A percentile compares a stretch with the other conserved stretches of the same genome.
These are phyloP conservation scores for Naja naja DNA, from an alignment of 2,113 vertebrate genomes.

Conservation along the genomic window DNA sequence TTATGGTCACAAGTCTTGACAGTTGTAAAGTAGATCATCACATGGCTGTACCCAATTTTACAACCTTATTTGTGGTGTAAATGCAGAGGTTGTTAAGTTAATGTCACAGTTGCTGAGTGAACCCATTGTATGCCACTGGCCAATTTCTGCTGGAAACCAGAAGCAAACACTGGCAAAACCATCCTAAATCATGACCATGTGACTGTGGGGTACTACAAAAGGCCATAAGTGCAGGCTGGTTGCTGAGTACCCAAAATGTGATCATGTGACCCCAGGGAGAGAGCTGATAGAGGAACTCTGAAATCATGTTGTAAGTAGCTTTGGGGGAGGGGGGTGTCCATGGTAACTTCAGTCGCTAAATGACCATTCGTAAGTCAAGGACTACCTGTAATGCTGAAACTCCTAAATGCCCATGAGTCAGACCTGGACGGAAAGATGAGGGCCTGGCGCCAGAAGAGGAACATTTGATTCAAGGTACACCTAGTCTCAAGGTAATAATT, in stretches of 20 bases:
- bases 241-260: background rate
- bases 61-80: background rate
- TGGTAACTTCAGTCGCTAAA: background rate
- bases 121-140: background rate
- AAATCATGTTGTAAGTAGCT: background rate
- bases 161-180: background rate
- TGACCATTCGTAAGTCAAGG: background rate
- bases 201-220: background rate
- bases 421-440: background rate
- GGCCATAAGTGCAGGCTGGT: background rate
- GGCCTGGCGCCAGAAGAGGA: background rate
- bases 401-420: background rate
- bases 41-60: background rate
- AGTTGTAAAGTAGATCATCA: background rate
- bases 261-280: background rate
- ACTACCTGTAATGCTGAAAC: background rate
- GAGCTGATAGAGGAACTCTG: background rate
- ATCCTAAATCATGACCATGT: background rate
- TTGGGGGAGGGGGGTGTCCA: background rate
- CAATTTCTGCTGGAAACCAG: background rate
- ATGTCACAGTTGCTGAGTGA: background rate
- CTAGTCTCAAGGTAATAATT: accelerated
- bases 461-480: background rate
- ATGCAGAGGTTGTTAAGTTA: background rate
- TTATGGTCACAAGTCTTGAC: background rate